Conservation (phyloP, 1,140 invertebrate species). For the Neotoxoptera formosana region DNA sequence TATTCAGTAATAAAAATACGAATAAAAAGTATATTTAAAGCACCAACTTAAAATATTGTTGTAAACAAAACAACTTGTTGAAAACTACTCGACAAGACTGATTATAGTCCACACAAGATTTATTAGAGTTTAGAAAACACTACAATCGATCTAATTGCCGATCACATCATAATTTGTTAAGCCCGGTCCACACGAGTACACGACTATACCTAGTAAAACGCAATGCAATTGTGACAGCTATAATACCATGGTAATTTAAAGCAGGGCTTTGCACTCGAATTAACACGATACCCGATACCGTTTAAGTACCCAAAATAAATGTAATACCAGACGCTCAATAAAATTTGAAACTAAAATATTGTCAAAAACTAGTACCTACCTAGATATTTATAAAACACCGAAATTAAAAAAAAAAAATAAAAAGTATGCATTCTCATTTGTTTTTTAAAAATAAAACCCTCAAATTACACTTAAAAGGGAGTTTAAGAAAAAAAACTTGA, state of each 20-base stretch:
- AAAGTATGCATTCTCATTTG: no score
- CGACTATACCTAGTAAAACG: no score
- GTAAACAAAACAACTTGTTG: no score
- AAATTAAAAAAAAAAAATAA: no score
- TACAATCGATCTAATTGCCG: not conserved
- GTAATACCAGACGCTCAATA: not conserved
- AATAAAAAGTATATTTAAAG: no score
- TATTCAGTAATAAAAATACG: no score
- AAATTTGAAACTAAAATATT: not conserved
- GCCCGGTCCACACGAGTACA: not conserved
- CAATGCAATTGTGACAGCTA: not conserved
- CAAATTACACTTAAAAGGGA: not conserved
- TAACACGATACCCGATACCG: not conserved
- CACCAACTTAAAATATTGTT: no score
- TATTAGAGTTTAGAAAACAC: no score
- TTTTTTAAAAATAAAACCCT: not conserved
- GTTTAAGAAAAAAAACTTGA: not conserved
- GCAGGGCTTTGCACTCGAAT: not conserved
- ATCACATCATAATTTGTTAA: not conserved
- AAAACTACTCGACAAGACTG: no score
- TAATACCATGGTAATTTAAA: not conserved
- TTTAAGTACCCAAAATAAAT: not conserved
- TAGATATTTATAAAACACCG: no score
- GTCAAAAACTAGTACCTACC: not conserved
- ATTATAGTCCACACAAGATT: not conserved